These are phyloP conservation scores for Myathropa florea DNA, from an alignment of 2,888 invertebrate genomes.

Conservation along the genomic window DNA sequence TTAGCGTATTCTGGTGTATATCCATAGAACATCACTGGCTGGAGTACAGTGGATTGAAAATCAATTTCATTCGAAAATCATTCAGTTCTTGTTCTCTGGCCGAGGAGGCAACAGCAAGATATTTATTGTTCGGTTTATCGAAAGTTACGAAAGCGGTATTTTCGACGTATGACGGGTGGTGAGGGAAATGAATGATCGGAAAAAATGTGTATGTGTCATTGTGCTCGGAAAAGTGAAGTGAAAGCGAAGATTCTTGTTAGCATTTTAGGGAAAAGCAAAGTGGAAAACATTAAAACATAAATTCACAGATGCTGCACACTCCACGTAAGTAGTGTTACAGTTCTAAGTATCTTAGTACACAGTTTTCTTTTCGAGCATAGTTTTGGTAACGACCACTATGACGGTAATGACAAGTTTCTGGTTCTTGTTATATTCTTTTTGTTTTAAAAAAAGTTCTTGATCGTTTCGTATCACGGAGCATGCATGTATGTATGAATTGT, in stretches of 20 bases:
- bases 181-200: neutral
- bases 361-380: neutral
- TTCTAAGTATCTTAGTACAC: no score
- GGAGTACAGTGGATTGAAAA: constrained; percentile 10
- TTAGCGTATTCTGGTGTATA: neutral
- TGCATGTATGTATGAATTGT: constrained; percentile 2
- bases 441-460: constrained; percentile 29
- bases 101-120: constrained; percentile 15
- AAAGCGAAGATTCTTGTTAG: neutral
- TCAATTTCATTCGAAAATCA: constrained; percentile 30
- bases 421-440: constrained; percentile 21
- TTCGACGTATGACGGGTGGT: neutral
- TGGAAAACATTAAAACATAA: neutral
- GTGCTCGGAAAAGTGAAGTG: neutral
- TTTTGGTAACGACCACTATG: neutral
- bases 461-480: neutral
- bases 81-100: constrained; percentile 41
- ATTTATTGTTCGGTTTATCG: neutral
- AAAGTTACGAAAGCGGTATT: constrained; percentile 2
- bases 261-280: neutral
- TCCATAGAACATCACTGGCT: neutral
- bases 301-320: no score
- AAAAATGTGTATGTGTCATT: neutral
- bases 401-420: neutral
- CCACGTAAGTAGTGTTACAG: no score